Conservation (phyloP, 1,140 invertebrate species). For the Drosophila kanapiae region DNA sequence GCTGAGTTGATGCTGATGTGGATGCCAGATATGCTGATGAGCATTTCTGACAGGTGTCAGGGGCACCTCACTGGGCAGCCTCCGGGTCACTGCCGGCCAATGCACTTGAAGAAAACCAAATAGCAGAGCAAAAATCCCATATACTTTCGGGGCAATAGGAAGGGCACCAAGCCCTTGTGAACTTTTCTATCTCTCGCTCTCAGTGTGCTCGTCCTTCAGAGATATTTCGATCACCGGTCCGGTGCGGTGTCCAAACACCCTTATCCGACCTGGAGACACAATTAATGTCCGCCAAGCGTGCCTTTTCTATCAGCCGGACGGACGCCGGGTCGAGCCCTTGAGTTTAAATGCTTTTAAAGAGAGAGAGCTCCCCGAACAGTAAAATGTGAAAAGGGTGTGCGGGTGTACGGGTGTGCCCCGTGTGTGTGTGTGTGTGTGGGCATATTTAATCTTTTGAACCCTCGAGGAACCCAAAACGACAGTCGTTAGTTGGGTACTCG, state of each 20-base stretch:
- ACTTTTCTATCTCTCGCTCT: not conserved
- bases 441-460: slow-evolving; percentile 55
- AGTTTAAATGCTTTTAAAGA: slow-evolving; percentile 17
- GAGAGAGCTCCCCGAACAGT: not conserved
- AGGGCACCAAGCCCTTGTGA: no score
- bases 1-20: not conserved
- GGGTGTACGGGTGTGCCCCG: not conserved
- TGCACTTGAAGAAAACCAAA: not conserved
- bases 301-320: slow-evolving; percentile 3
- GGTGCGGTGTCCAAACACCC: not conserved
- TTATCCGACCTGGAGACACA: slow-evolving; percentile 14
- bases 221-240: slow-evolving; percentile 18
- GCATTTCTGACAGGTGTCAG: slow-evolving; percentile 70
- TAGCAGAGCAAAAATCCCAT: no score
- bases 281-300: slow-evolving; percentile 31
- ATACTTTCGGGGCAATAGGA: no score
- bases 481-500: slow-evolving; percentile 32
- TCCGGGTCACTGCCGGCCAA: not conserved
- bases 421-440: slow-evolving; percentile 17
- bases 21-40: slow-evolving; percentile 29
- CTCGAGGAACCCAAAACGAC: slow-evolving; percentile 23
- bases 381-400: not conserved
- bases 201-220: not conserved
- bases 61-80: slow-evolving; percentile 1
- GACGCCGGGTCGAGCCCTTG: not conserved